phyloP scores from a whole-genome alignment of 35 echinoderm and acorn worm species.

The Lytechinus variegatus region DNA sequence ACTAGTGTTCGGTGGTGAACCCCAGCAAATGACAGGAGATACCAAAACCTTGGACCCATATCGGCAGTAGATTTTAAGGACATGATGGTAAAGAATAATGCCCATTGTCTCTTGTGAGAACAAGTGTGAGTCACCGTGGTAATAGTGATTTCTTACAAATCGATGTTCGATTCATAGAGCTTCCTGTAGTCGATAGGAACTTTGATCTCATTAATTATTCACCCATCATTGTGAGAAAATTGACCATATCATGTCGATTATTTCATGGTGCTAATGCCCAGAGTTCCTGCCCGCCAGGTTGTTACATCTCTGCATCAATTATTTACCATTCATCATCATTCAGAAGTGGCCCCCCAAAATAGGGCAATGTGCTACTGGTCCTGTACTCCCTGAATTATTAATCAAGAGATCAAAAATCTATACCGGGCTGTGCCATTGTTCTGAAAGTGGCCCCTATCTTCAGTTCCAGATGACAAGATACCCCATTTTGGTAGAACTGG shows the following conservation, averaged over 20 bases:
- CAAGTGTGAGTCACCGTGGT: not conserved
- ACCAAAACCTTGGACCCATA: not conserved
- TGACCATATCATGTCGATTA: constrained; percentile 37
- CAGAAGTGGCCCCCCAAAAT: not conserved
- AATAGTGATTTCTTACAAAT: constrained; percentile 32
- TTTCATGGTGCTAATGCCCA: not conserved
- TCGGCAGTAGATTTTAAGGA: not conserved
- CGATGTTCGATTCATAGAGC: not conserved
- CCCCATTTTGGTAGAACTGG: not conserved
- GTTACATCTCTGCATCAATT: not conserved
- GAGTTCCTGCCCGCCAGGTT: not conserved
- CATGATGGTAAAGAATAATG: not conserved
- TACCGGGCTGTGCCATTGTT: not conserved
- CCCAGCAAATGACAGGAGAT: not conserved
- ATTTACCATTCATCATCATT: not conserved
- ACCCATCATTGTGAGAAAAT: constrained; percentile 23
- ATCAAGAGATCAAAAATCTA: constrained; percentile 14
- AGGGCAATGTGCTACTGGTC: not conserved
- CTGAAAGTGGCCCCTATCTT: not conserved
- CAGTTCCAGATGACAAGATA: not conserved
- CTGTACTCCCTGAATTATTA: constrained; percentile 4
- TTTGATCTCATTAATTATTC: constrained; percentile 34
- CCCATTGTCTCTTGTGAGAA: not conserved
- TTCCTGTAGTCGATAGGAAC: not conserved
- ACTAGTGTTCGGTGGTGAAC: constrained; percentile 10